Base-by-base conservation (phyloP, 2,888 invertebrate species). In the Andrena fulva region DNA sequence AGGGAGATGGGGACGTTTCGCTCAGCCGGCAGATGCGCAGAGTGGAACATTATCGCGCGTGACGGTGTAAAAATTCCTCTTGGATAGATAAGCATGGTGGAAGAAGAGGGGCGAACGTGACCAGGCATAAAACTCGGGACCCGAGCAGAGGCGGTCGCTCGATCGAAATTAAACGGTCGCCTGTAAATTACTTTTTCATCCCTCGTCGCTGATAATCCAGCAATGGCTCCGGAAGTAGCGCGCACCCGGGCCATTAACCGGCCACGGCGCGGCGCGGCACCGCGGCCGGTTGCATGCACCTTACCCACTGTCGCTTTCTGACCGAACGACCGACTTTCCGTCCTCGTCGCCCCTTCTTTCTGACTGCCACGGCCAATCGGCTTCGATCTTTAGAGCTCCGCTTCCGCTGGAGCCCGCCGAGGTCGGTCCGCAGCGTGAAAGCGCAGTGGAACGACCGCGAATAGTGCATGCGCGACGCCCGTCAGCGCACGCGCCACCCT, bases 321-420 rank as follows among this genome's bases (percentile, higher is more conserved):
- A 78, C 85, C 87, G 87, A 85, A 83, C 87, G 85, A 87, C 88
- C 88, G 84, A 87, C 73, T 87, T 87, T 87, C 87, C 33, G 48
- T 75, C 85, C 77, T 87, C 66, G 68, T 87, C 73, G 33, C 52
- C 20, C 52, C 56, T 48, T 48, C 62, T 76, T 64, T 67, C 54
- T 24, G 52, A 0, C 48, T 4, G 29, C 56, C 54, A n/a, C 66
- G 52, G 60, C 82, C 83, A 80, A 85, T 88, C 80, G 50, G n/a
- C 33, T 50, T 29, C 42, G n/a, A 71, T 69, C 84, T 86, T 85
- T 85, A 74, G 74, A 24, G 31, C 27, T 16, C 27, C 33, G n/a
- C 27, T 81, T 80, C 83, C 64, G 29, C 20, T 54, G 78, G 78
- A 82, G 24, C 82, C 75, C 63, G 42, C 12, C 29, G 56, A 52